These are phyloP conservation scores for Plusia festucae DNA, from an alignment of 2,888 invertebrate species.

Conservation along the genomic window DNA sequence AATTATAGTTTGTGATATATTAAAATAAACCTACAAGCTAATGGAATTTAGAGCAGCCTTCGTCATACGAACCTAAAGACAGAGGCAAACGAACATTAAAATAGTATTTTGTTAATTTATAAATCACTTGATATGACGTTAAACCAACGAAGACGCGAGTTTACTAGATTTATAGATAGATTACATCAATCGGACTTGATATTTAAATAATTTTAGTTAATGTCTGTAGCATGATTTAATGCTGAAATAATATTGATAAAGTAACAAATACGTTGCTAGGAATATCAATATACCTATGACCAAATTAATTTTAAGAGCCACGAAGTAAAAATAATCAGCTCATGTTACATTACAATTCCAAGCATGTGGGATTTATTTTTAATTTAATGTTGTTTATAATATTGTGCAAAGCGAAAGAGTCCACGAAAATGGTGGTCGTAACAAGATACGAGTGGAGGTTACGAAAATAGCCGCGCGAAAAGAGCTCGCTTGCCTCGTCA, in stretches of 20 bases:
- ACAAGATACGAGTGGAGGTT: conserved; percentile 78
- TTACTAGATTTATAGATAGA: too few species aligned
- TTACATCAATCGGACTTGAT: too few species aligned
- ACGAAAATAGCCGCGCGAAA: conserved; percentile 73
- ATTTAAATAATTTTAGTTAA: too few species aligned
- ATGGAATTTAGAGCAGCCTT: background rate
- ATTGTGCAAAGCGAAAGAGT: conserved; percentile 53
- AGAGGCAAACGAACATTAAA: background rate
- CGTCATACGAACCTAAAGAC: background rate
- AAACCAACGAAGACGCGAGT: too few species aligned
- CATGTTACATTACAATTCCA: conserved; percentile 10
- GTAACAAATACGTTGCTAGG: too few species aligned
- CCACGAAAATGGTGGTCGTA: conserved; percentile 81
- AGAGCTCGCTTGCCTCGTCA: conserved; percentile 64
- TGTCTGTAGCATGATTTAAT: too few species aligned
- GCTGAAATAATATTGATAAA: too few species aligned
- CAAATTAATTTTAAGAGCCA: background rate
- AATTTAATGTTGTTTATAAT: conserved; percentile 26
- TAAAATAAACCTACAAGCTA: background rate
- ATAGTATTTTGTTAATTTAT: background rate
- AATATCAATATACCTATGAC: too few species aligned
- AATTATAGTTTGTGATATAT: background rate
- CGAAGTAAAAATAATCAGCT: background rate
- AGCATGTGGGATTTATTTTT: conserved; percentile 20
- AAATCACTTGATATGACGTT: background rate